phyloP scores from a whole-genome alignment of 2,888 invertebrate genomes.

The Gastracanthus pulcherrimus region DNA sequence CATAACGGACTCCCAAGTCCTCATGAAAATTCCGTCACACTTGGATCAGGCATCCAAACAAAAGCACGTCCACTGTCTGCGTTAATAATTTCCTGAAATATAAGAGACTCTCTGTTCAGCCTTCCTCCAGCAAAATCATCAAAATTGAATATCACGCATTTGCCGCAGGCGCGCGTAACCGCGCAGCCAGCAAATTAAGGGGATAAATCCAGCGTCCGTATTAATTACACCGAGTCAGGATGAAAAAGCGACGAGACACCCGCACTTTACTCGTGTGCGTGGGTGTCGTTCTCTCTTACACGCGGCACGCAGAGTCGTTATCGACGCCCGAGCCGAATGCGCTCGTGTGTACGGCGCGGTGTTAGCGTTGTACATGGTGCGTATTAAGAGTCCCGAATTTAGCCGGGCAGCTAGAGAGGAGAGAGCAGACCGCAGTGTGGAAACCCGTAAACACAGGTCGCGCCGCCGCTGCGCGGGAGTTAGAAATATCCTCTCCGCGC shows the following conservation, averaged over 20 bases:
- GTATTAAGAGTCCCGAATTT: constrained; percentile 51
- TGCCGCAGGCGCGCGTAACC: background rate
- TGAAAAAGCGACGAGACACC: background rate
- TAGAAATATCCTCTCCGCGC: constrained; percentile 54
- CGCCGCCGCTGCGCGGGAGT: constrained; percentile 46
- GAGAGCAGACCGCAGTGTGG: no score
- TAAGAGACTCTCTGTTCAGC: background rate
- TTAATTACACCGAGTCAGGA: constrained; percentile 14
- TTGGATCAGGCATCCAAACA: background rate
- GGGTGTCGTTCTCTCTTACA: background rate
- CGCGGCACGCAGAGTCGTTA: no score
- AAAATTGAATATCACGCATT: background rate
- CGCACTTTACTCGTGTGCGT: no score
- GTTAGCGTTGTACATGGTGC: constrained; percentile 13
- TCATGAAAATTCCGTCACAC: background rate
- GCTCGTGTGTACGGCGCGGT: background rate
- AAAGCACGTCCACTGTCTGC: background rate
- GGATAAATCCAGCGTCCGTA: constrained; percentile 9
- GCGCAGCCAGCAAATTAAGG: constrained; percentile 23
- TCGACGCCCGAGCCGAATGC: background rate
- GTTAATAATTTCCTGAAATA: background rate
- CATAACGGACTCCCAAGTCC: no score
- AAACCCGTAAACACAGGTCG: constrained; percentile 54
- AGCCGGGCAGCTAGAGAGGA: constrained; percentile 15
- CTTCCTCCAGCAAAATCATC: background rate